These are phyloP conservation scores for Scaptomyza hsui DNA, from an alignment of 1,140 invertebrate species.

Conservation along the genomic window DNA sequence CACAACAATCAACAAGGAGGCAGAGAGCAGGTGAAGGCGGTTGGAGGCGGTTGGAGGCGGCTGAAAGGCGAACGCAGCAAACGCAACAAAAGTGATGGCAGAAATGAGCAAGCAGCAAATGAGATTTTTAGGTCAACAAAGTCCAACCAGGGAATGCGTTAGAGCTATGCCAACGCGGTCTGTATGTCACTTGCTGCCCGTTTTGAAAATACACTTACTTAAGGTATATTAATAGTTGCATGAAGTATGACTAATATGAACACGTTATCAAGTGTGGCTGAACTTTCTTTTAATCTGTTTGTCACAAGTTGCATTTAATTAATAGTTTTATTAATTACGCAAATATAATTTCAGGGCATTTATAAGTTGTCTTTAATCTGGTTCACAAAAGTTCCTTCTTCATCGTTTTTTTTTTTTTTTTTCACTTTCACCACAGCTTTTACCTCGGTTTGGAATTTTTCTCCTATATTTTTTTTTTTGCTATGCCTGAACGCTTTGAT, in stretches of 20 bases:
- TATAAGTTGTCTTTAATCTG: neutral
- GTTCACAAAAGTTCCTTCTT: too few relatives aligned
- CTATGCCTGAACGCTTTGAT: constrained; percentile 48
- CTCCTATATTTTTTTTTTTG: neutral
- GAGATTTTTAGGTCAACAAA: constrained; percentile 83
- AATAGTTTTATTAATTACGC: too few relatives aligned
- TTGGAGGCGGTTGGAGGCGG: constrained; percentile 16
- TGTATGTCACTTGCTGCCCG: constrained; percentile 67
- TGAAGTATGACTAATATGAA: too few relatives aligned
- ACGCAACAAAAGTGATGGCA: constrained; percentile 67
- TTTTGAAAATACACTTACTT: constrained; percentile 22
- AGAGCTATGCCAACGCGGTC: constrained; percentile 47
- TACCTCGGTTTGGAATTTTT: neutral
- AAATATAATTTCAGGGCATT: neutral
- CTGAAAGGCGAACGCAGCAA: constrained; percentile 41
- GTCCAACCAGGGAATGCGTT: constrained; percentile 54
- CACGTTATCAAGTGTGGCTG: too few relatives aligned
- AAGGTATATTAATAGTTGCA: neutral
- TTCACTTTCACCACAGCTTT: constrained; percentile 24
- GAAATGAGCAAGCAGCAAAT: constrained; percentile 78
- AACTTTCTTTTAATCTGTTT: too few relatives aligned
- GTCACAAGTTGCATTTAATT: too few relatives aligned
- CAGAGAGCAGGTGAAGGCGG: constrained; percentile 12
- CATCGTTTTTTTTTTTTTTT: neutral
- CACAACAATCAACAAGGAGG: constrained; percentile 59